A percentile compares a stretch with the other conserved stretches of the same genome.
Evolutionary conservation across 2,113 vertebrate genomes (phyloP).

Genomic region (Spermophilus dauricus): DNA sequence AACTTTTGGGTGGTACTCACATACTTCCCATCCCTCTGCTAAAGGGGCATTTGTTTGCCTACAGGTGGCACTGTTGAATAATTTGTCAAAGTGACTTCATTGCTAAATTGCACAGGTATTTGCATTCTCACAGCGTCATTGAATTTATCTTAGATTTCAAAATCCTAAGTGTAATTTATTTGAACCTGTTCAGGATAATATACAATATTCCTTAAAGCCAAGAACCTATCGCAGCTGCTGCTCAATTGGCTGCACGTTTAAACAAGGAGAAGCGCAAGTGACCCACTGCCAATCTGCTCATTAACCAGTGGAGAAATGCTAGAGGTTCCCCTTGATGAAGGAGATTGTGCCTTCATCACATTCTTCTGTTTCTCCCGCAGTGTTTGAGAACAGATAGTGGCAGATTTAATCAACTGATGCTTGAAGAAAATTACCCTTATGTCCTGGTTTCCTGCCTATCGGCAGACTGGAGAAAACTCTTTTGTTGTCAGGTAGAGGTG

Average conservation of each 20-base stretch:
- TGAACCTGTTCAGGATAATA: neutral
- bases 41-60: neutral
- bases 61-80: slow-evolving; percentile 72
- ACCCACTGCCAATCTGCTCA: neutral
- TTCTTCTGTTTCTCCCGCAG: neutral
- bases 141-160: slow-evolving; percentile 49
- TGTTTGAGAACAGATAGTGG: slow-evolving; percentile 26
- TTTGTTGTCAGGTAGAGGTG: slow-evolving; percentile 45
- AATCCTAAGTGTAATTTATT: neutral
- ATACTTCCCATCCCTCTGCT: neutral
- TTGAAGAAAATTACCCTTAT: slow-evolving; percentile 52
- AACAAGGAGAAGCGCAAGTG: neutral
- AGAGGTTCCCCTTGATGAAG: slow-evolving; percentile 46
- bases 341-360: neutral
- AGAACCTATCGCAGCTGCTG: neutral
- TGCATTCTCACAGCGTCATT: neutral
- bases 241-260: neutral
- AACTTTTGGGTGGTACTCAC: neutral
- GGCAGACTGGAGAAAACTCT: neutral
- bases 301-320: neutral
- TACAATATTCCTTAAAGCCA: neutral
- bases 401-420: slow-evolving; percentile 48
- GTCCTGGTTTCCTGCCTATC: neutral
- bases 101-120: neutral
- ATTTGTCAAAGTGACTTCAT: slow-evolving; percentile 41